Evolutionary conservation across 2,113 vertebrate genomes (phyloP).

Genomic region (Cettia cetti): DNA sequence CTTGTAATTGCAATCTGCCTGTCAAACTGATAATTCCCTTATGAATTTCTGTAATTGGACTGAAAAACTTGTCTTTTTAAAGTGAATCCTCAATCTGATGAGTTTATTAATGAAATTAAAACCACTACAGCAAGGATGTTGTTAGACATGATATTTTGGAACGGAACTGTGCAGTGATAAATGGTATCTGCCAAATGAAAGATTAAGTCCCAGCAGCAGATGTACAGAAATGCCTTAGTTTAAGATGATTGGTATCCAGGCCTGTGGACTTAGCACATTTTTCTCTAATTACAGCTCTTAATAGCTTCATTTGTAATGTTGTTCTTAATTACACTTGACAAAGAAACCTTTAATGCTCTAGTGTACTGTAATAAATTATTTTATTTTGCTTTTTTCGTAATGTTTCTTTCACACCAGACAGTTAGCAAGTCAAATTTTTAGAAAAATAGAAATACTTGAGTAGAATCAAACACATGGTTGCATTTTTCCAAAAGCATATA

Average conservation of each 20-base stretch:
- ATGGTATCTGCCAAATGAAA: conserved; percentile 22
- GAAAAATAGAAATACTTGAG: not conserved
- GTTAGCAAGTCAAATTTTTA: not conserved
- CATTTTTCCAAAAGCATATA: not conserved
- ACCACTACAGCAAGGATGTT: not conserved
- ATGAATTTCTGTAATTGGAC: conserved; percentile 2
- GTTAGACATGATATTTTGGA: not conserved
- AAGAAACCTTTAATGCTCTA: not conserved
- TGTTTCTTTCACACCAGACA: not conserved
- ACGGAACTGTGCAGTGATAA: not conserved
- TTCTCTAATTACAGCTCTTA: conserved; percentile 21
- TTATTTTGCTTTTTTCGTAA: not conserved
- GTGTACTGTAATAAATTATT: not conserved
- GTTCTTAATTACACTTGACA: conserved; percentile 7
- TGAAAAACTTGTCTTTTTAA: conserved; percentile 33
- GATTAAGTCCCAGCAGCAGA: conserved; percentile 24
- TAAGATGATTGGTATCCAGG: not conserved
- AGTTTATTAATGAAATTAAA: conserved; percentile 48
- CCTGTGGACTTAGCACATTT: not conserved
- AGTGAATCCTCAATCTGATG: conserved; percentile 15
- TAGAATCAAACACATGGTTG: not conserved
- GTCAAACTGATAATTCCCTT: conserved; percentile 8
- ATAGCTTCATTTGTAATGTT: conserved; percentile 5
- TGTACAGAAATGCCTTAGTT: conserved; percentile 6
- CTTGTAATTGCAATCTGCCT: conserved; percentile 11